Conservation (phyloP, 2,797 vertebrate genomes). For the Takifugu rubripes region DNA sequence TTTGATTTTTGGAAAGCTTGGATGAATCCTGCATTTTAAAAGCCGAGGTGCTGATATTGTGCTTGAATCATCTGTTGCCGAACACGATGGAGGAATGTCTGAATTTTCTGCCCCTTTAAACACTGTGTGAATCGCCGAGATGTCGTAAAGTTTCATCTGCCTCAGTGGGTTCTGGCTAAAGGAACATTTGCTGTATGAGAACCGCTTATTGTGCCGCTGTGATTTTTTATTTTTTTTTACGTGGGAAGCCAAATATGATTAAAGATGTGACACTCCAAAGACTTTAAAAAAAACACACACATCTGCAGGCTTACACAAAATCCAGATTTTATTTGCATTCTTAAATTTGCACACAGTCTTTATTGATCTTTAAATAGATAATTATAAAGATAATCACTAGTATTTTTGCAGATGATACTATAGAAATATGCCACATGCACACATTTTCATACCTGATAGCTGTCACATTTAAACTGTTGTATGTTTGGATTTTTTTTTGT, state of each 20-base stretch:
- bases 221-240: constrained; percentile 53
- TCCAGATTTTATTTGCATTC: constrained; percentile 44
- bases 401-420: constrained; percentile 64
- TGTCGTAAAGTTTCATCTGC: constrained; percentile 27
- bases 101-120: constrained; percentile 42
- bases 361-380: constrained; percentile 26
- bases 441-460: constrained; percentile 43
- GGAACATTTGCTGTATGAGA: constrained; percentile 21
- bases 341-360: constrained; percentile 61
- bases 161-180: constrained; percentile 32
- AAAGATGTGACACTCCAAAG: constrained; percentile 63
- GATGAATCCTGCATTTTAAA: no score
- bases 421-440: constrained; percentile 53
- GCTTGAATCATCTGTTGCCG: neutral
- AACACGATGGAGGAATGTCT: constrained; percentile 22
- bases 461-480: constrained; percentile 48
- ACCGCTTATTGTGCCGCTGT: constrained; percentile 31
- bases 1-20: no score
- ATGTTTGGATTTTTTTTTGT: constrained; percentile 26
- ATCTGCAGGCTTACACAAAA: constrained; percentile 29
- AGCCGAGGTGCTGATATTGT: no score
- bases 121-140: constrained; percentile 46
- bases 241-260: constrained; percentile 68
- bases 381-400: constrained; percentile 39
- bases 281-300: constrained; percentile 37